These are phyloP conservation scores for Notolabrus celidotus DNA, from an alignment of 2,797 vertebrate genomes.

Conservation along the genomic window DNA sequence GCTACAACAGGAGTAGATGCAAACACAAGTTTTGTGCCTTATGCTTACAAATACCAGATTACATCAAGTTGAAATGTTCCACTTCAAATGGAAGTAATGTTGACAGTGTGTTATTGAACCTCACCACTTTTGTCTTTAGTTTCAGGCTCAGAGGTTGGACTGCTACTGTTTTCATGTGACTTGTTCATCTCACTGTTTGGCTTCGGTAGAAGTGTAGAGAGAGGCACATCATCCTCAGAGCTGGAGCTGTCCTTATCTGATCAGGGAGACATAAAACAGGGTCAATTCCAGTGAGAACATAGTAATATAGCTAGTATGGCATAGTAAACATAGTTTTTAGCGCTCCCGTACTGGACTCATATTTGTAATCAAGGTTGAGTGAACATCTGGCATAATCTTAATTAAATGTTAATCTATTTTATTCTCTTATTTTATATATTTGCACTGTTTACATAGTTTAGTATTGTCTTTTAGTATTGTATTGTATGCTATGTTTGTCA, in stretches of 20 bases:
- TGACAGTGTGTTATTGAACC: not conserved
- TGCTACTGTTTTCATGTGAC: slow-evolving; percentile 18
- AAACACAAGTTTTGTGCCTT: not conserved
- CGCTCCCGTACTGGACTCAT: no score
- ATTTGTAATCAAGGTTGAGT: no score
- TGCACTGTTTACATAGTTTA: no score
- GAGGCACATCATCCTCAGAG: slow-evolving; percentile 58
- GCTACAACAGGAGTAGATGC: slow-evolving; percentile 22
- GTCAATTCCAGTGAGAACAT: not conserved
- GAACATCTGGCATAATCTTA: no score
- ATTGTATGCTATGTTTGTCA: no score
- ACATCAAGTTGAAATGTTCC: not conserved
- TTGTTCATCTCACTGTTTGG: slow-evolving; percentile 24
- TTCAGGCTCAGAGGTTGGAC: slow-evolving; percentile 3
- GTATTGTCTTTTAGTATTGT: no score
- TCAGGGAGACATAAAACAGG: not conserved
- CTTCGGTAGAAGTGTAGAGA: slow-evolving; percentile 43
- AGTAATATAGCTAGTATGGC: no score
- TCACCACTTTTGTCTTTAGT: slow-evolving; percentile 35
- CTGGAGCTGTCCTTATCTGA: slow-evolving; percentile 51
- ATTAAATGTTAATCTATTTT: no score
- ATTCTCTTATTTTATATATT: no score
- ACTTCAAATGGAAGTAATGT: not conserved
- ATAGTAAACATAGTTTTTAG: no score
- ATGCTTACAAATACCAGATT: not conserved